A percentile compares a stretch with the other conserved stretches of the same genome.
phyloP scores from a whole-genome alignment of 92 coral and sea anemone species.

The Muricea muricata region DNA sequence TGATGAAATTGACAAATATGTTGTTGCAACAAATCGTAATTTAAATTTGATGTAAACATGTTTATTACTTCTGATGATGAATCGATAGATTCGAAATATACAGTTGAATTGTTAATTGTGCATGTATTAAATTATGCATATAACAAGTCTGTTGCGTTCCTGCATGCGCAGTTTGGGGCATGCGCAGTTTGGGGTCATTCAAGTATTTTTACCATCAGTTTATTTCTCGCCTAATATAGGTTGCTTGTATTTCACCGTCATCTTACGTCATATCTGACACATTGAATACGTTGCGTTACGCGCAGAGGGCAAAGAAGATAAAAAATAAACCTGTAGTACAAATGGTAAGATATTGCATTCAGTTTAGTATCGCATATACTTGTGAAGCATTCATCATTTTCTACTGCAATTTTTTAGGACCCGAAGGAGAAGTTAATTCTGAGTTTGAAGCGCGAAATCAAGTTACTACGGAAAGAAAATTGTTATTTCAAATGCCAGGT shows the following conservation, averaged over 20 bases:
- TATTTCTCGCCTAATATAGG: constrained; percentile 53
- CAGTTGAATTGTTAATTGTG: no score
- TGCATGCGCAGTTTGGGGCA: no score
- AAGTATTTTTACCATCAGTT: not conserved
- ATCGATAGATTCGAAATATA: no score
- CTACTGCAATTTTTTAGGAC: no score
- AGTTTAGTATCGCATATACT: no score
- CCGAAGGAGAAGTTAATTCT: constrained; percentile 91
- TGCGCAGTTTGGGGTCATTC: not conserved
- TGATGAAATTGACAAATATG: no score
- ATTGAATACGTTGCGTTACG: constrained; percentile 94
- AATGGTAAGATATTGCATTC: constrained; percentile 71
- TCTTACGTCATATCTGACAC: constrained; percentile 91
- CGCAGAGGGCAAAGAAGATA: constrained; percentile 95
- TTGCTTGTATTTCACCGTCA: constrained; percentile 98
- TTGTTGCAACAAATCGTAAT: no score
- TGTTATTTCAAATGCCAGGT: constrained; percentile 92
- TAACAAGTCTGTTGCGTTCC: no score
- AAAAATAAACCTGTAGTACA: constrained; percentile 97
- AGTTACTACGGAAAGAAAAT: constrained; percentile 90
- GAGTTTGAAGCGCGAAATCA: constrained; percentile 92
- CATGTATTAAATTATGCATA: no score
- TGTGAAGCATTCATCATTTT: no score
- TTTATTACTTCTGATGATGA: no score
- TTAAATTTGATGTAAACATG: no score